Evolutionary conservation across 2,113 vertebrate genomes (phyloP).

Genomic region (Delphinapterus leucas): DNA sequence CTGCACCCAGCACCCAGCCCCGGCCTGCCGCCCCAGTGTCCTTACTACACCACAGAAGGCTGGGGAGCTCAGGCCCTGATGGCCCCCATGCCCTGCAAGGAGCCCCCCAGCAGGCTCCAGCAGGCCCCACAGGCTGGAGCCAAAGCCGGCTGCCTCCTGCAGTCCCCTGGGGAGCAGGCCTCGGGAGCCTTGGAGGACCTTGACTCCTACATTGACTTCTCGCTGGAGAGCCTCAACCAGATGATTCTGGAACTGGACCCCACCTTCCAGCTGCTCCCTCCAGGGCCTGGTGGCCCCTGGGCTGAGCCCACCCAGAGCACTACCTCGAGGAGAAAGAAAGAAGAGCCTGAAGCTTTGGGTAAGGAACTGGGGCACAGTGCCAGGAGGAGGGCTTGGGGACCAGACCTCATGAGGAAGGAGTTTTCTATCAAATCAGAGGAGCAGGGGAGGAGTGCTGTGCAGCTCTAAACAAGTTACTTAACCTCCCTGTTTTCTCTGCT

Average conservation of each 20-base stretch:
- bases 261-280: conserved; percentile 71
- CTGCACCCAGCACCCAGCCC: conserved; percentile 35
- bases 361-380: conserved; percentile 22
- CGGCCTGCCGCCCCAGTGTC: conserved; percentile 8
- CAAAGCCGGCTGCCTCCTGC: conserved; percentile 19
- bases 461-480: neutral
- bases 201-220: conserved; percentile 67
- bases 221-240: conserved; percentile 73
- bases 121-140: neutral
- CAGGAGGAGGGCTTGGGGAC: neutral
- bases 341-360: conserved; percentile 68
- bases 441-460: neutral
- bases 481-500: neutral
- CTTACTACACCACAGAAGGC: conserved; percentile 73
- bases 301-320: neutral
- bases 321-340: neutral
- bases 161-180: neutral
- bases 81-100: neutral
- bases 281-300: neutral
- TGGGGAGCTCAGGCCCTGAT: conserved; percentile 59
- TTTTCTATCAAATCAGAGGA: neutral
- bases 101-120: neutral
- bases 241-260: conserved; percentile 77
- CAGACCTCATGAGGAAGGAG: neutral
- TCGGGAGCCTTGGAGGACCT: conserved; percentile 4